A percentile compares a stretch with the other conserved stretches of the same genome.
Evolutionary conservation across 1,140 invertebrate genomes (phyloP).

Genomic region (Probaryconus sp.): DNA sequence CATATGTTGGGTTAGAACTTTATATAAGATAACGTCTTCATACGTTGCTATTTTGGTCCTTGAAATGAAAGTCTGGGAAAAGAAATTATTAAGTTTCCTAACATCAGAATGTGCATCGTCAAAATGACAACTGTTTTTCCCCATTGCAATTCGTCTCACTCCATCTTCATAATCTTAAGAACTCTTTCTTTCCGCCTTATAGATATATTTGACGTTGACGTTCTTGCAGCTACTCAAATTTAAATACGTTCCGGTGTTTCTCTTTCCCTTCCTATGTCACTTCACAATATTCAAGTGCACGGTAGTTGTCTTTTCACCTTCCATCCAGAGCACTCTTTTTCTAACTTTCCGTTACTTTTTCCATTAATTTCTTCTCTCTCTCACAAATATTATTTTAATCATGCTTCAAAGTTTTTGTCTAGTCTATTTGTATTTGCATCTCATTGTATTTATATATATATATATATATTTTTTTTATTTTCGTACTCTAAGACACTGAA

Average conservation of each 20-base stretch:
- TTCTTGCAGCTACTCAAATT: conserved; percentile 33
- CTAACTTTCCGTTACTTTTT: conserved; percentile 34
- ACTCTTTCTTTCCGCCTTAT: conserved; percentile 8
- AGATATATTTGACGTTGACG: conserved; percentile 15
- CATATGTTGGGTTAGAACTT: conserved; percentile 69
- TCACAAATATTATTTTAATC: conserved; percentile 40
- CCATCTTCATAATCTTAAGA: not conserved
- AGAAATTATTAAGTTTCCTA: conserved; percentile 28
- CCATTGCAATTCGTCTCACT: conserved; percentile 12
- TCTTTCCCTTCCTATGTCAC: conserved; percentile 20
- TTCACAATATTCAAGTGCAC: conserved; percentile 20
- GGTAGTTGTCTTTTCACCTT: conserved; percentile 26
- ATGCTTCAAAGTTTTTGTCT: conserved; percentile 42
- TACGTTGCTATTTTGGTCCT: conserved; percentile 27
- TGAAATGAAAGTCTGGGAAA: not conserved
- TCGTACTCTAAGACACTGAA: conserved; percentile 3
- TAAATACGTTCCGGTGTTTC: conserved; percentile 29
- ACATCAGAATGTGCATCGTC: conserved; percentile 1
- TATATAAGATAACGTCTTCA: conserved; percentile 54
- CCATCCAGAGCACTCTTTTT: conserved; percentile 21
- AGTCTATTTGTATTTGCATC: conserved; percentile 29
- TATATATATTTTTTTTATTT: too few species aligned
- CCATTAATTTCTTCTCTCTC: conserved; percentile 51
- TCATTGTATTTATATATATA: too few species aligned
- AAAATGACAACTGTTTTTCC: conserved; percentile 15